Base-by-base conservation (phyloP, 2,113 vertebrate species). In the Pelecanus crispus region DNA sequence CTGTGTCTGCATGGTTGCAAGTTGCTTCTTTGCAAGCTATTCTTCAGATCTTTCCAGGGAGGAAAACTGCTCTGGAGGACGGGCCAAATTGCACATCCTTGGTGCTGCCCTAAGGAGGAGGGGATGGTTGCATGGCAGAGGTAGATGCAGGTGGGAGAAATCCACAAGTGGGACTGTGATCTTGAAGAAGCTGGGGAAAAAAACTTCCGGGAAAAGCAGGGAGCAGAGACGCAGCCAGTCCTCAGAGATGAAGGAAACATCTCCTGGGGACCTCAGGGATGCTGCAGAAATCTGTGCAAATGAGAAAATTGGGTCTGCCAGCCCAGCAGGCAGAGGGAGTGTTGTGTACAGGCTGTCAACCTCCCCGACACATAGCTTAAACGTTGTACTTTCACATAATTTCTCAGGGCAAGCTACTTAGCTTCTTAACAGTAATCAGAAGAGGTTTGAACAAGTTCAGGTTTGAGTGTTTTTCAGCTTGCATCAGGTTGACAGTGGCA, bases 161-260 rank as follows among this genome's bases (percentile, higher is more conserved):
- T 17, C 18, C 3, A 0, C 0, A 0, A 6, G 14, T 19, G 29
- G 50, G 38, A 21, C 17, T 49, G 25, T 16, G 34, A n/a, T 16
- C 34, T 59, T 47, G 17, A 28, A 50, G 58, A 88, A 70, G 8
- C 7, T 65, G 38, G 45, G 72, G 17, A 9, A 42, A 73, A 72
- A 40, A 29, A 6, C 11, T 15, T 29, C 44, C 38, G 29, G 55
- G 52, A 71, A 66, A n/a, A 80, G 45, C n/a, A 68, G n/a, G 53
- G 31, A 90, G 32, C 24, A 66, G 65, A 65, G n/a, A 25, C 18
- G 21, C 36, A 66, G 34, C 11, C 56, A 42, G 25, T 24, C 29
- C 56, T 82, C 58, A 34, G 58, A 66, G n/a, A 36, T 36, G 26
- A 53, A 61, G 58, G 50, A 9, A 36, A 59, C 1, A 1, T 32